phyloP scores from a whole-genome alignment of 2,888 invertebrate species.

The Drosophila paracracens region DNA sequence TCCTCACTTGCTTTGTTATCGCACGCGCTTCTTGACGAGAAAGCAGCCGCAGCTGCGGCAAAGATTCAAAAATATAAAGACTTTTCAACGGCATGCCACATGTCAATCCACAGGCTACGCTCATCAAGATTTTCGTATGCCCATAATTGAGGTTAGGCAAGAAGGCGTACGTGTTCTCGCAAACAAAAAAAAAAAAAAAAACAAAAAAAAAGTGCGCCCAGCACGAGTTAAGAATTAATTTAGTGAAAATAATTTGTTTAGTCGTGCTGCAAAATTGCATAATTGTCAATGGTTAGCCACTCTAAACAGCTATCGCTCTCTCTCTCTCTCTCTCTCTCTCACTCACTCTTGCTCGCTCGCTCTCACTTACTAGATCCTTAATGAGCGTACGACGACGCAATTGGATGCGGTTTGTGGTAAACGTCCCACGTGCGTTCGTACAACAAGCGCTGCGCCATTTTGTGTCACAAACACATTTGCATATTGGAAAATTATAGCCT shows the following conservation, averaged over 20 bases:
- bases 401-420: slow-evolving; percentile 31
- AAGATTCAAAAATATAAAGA: slow-evolving; percentile 36
- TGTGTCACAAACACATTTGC: slow-evolving; percentile 74
- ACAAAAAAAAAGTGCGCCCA: slow-evolving; percentile 72
- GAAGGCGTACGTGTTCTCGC: slow-evolving; percentile 38
- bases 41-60: slow-evolving; percentile 38
- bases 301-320: slow-evolving; percentile 30
- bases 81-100: slow-evolving; percentile 64
- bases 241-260: slow-evolving; percentile 82
- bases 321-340: not conserved
- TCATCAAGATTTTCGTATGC: slow-evolving; percentile 30
- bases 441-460: slow-evolving; percentile 67
- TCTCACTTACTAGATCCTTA: slow-evolving; percentile 31
- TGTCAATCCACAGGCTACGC: slow-evolving; percentile 65
- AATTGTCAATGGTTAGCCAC: slow-evolving; percentile 69
- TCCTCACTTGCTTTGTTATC: slow-evolving; percentile 36
- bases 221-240: slow-evolving; percentile 83
- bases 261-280: slow-evolving; percentile 77
- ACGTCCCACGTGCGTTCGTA: slow-evolving; percentile 50
- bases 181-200: not conserved
- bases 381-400: slow-evolving; percentile 50
- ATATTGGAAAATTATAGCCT: slow-evolving; percentile 78
- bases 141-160: slow-evolving; percentile 47
- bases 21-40: slow-evolving; percentile 32
- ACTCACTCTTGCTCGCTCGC: not conserved